Evolutionary conservation across 2,888 invertebrate species (phyloP).

Genomic region (Tubulanus polymorphus): DNA sequence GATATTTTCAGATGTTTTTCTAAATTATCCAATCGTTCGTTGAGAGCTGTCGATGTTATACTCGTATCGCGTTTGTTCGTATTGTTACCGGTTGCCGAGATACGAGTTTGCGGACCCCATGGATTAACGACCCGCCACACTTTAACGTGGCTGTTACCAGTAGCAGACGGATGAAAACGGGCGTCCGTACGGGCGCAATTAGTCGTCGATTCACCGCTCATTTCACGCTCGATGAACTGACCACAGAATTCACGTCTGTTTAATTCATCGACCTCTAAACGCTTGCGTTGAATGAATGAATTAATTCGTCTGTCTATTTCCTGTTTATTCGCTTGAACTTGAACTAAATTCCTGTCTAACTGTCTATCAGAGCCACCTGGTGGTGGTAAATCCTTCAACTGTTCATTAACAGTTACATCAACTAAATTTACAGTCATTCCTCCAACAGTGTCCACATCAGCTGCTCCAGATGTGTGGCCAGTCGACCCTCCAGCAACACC

Average conservation of each 20-base stretch:
- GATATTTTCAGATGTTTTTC: constrained; percentile 60
- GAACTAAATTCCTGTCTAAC: too few species aligned
- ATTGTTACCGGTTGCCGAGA: constrained; percentile 12
- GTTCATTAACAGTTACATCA: too few species aligned
- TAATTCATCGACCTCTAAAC: constrained; percentile 68
- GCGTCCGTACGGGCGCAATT: constrained; percentile 74
- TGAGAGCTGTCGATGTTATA: constrained; percentile 57
- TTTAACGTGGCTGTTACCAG: constrained; percentile 76
- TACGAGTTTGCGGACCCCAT: constrained; percentile 52
- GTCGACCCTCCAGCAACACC: too few species aligned
- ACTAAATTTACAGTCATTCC: too few species aligned
- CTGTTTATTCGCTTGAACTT: too few species aligned
- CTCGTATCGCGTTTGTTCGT: constrained; percentile 3
- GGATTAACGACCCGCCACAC: constrained; percentile 36
- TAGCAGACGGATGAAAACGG: constrained; percentile 66
- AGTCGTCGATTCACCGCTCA: constrained; percentile 56
- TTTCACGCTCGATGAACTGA: not conserved
- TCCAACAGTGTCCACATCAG: too few species aligned
- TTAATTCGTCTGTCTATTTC: constrained; percentile 63
- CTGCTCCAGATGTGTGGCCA: too few species aligned
- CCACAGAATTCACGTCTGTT: constrained; percentile 73
- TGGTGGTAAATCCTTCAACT: too few species aligned
- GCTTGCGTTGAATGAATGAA: constrained; percentile 71
- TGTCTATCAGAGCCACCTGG: too few species aligned
- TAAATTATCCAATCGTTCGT: constrained; percentile 65